phyloP scores from a whole-genome alignment of 2,797 vertebrate genomes.

The Poecilia picta region DNA sequence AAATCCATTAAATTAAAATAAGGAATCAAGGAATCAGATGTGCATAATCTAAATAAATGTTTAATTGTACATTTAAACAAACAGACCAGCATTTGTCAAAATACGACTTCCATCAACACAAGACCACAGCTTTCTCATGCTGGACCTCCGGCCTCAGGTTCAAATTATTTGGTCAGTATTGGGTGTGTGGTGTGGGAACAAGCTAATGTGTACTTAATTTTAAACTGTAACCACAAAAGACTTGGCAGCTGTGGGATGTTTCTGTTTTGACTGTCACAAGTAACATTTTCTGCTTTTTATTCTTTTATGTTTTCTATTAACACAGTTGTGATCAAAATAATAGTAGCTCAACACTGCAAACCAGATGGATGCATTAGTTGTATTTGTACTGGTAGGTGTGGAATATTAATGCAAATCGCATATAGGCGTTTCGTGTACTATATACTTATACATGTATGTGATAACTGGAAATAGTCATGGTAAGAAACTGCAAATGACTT shows the following conservation, averaged over 20 bases:
- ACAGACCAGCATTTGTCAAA: not conserved
- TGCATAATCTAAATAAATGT: not conserved
- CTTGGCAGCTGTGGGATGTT: not conserved
- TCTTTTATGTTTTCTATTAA: not conserved
- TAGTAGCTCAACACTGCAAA: not conserved
- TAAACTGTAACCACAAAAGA: not conserved
- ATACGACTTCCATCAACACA: not conserved
- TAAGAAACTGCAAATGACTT: not conserved
- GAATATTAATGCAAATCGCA: not conserved
- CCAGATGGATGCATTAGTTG: not conserved
- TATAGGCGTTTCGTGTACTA: not conserved
- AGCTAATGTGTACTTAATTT: not conserved
- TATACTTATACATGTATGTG: not conserved
- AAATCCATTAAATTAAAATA: not conserved
- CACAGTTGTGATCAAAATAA: not conserved
- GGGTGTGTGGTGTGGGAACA: not conserved
- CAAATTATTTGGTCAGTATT: not conserved
- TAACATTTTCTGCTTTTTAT: not conserved
- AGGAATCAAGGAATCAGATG: not conserved
- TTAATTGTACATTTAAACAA: not conserved
- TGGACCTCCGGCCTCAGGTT: not conserved
- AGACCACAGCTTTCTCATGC: not conserved
- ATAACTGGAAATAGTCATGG: not conserved
- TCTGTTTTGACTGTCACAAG: not conserved
- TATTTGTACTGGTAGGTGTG: not conserved